Evolutionary conservation across 1,140 invertebrate genomes (phyloP).

Genomic region (Lycorma delicatula): DNA sequence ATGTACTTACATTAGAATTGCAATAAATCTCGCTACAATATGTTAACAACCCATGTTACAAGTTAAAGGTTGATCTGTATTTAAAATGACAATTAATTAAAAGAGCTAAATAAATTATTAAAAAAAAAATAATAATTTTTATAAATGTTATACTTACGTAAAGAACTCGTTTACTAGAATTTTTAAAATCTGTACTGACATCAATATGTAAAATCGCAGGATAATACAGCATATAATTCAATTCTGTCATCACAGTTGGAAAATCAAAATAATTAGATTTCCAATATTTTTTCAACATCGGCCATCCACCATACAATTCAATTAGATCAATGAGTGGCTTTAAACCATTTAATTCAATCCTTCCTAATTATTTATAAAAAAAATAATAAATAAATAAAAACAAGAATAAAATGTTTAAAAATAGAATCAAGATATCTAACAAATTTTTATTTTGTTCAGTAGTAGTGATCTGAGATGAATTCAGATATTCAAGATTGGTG

Average conservation of each 20-base stretch:
- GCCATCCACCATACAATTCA: slow-evolving; percentile 38
- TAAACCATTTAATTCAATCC: slow-evolving; percentile 32
- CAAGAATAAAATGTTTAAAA: too few relatives aligned
- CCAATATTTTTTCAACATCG: slow-evolving; percentile 33
- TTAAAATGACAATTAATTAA: too few relatives aligned
- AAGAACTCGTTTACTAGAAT: slow-evolving; percentile 33
- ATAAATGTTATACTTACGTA: too few relatives aligned
- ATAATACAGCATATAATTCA: slow-evolving; percentile 22
- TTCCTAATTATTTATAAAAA: slow-evolving; percentile 28
- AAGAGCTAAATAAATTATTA: too few relatives aligned
- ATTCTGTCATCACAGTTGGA: slow-evolving; percentile 26
- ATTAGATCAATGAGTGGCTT: slow-evolving; percentile 34
- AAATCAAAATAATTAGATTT: slow-evolving; percentile 29
- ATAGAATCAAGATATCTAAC: background rate
- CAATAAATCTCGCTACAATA: too few relatives aligned
- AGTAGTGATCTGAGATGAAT: background rate
- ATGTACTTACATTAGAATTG: too few relatives aligned
- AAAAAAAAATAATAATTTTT: too few relatives aligned
- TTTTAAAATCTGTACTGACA: slow-evolving; percentile 31
- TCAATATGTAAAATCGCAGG: slow-evolving; percentile 29
- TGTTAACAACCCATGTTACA: too few relatives aligned
- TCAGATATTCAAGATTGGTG: background rate
- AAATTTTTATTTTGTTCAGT: background rate
- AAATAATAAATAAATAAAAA: background rate
- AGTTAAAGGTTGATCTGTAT: too few relatives aligned